Base-by-base conservation (phyloP, 2,888 invertebrate species). In the Electrophaes corylata region DNA sequence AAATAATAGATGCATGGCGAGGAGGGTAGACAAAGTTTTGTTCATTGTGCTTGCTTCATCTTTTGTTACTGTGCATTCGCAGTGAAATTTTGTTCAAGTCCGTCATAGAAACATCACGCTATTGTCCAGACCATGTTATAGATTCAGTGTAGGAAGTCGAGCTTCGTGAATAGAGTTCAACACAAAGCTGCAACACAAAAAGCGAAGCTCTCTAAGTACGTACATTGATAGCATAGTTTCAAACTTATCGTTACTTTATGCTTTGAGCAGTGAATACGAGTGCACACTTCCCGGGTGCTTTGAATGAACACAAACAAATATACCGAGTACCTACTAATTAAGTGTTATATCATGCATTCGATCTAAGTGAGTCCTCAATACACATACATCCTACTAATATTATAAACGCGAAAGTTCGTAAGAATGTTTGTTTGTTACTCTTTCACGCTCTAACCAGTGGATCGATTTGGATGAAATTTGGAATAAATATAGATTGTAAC, bases 61-160 rank as follows among this genome's bases (percentile, higher is more conserved):
- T 68, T 70, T 76, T 75, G 72, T 75, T 62, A 63, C 37, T 70
- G 67, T 69, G 73, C 69, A 74, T 66, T 64, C 66, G 67, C 44
- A 58, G 64, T 40, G 40, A 49, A 60, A 65, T 60, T 67, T 66
- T 62, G 63, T 62, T 51, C 53, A 56, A 57, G 50, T 64, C 44
- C 48, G 51, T 44, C 47, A 44, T 50, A 46, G 44, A 26, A 37
- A 46, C 40, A 46, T 20, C 20, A 35, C 16, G 46, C 41, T 31
- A 26, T 48, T 55, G 48, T 55, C 11, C n/a, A 19, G 20, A 48
- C 14, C 19, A 52, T 26, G 45, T 37, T 18, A 44, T 29, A 37
- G 44, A 52, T 35, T 49, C 40, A 29, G 39, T 37, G 53, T 40
- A 16, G 41, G 41, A 50, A 41, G 39, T 40, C 26, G 23, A 37